Conservation (phyloP, 2,797 vertebrate species). For the Sebastes hubbsi region DNA sequence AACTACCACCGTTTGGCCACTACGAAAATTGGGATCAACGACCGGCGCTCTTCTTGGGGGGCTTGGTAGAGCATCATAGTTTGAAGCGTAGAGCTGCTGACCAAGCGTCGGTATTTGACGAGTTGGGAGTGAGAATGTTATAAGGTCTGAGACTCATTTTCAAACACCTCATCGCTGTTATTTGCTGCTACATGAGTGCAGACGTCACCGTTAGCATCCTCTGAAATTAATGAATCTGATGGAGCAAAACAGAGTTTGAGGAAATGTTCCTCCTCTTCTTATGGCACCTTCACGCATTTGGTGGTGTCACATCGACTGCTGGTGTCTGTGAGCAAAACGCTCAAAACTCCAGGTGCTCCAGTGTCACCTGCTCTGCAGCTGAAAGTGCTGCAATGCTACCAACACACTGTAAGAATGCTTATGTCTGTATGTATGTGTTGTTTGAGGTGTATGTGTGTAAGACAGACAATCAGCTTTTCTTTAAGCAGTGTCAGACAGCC, state of each 20-base stretch:
- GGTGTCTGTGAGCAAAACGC: neutral
- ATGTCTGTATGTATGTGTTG: neutral
- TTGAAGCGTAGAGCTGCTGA: no score
- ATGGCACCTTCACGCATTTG: no score
- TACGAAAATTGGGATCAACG: no score
- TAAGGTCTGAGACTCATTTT: neutral
- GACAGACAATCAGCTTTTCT: neutral
- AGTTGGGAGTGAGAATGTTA: no score
- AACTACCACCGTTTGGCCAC: no score
- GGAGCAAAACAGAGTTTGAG: neutral
- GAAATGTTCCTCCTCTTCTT: neutral
- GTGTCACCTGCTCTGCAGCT: neutral
- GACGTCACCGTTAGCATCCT: no score
- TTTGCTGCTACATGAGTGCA: neutral
- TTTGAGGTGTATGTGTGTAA: neutral
- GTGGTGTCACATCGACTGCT: neutral
- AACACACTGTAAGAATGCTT: neutral
- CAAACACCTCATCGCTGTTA: neutral
- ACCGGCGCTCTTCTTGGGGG: no score
- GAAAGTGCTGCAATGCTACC: neutral
- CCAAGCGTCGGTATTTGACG: no score
- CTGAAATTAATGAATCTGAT: neutral
- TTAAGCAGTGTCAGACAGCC: neutral
- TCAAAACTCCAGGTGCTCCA: neutral
- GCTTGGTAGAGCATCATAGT: no score